phyloP scores from a whole-genome alignment of 2,797 vertebrate genomes.

The Centropyge bicolor region DNA sequence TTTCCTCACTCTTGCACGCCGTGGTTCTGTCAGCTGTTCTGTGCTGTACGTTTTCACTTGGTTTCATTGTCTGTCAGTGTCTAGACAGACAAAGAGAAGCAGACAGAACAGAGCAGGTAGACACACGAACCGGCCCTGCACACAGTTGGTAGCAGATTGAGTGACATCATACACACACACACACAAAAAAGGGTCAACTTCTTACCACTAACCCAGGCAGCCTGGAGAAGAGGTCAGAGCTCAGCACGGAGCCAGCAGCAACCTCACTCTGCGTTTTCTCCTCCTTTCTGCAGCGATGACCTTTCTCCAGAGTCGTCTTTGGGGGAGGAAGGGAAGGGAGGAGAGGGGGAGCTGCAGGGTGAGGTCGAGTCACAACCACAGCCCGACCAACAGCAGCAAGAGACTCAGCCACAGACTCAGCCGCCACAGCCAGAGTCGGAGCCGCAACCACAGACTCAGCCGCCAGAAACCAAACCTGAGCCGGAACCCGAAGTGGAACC shows the following conservation, averaged over 20 bases:
- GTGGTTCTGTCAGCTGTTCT: constrained; percentile 67
- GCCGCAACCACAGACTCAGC: constrained; percentile 32
- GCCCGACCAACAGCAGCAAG: constrained; percentile 59
- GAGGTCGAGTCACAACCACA: constrained; percentile 73
- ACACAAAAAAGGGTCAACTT: constrained; percentile 58
- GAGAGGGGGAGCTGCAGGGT: constrained; percentile 81
- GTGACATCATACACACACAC: constrained; percentile 47
- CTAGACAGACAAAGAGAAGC: constrained; percentile 69
- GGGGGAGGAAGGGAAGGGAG: constrained; percentile 84
- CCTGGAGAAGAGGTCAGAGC: constrained; percentile 84
- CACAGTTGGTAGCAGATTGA: constrained; percentile 67
- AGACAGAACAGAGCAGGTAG: constrained; percentile 71
- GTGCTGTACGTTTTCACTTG: constrained; percentile 56
- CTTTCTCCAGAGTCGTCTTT: constrained; percentile 80
- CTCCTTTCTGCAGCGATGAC: constrained; percentile 90
- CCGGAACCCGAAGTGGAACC: constrained; percentile 18
- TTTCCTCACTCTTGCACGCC: constrained; percentile 42
- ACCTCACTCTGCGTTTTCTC: constrained; percentile 89
- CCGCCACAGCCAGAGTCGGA: constrained; percentile 40
- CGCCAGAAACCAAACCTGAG: constrained; percentile 19
- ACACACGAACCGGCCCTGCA: constrained; percentile 60
- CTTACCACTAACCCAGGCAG: constrained; percentile 80
- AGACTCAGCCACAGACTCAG: constrained; percentile 57
- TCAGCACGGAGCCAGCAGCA: constrained; percentile 83
- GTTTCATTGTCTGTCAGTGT: constrained; percentile 71